Base-by-base conservation (phyloP, 1,140 invertebrate species). In the Neodiprion lecontei region DNA sequence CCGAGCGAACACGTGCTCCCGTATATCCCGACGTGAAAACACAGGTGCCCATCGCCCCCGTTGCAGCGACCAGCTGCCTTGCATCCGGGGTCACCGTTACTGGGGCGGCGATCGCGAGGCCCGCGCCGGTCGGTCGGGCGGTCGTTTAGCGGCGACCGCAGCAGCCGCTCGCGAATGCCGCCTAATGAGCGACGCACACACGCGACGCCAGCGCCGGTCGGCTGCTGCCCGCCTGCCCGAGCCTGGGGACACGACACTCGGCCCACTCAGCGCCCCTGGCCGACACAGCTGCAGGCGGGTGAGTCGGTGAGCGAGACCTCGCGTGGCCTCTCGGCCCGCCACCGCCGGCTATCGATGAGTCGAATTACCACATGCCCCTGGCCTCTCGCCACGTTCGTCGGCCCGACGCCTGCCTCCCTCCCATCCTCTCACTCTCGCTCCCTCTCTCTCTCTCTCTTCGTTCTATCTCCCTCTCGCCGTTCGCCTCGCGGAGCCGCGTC, bases 361-460 rank as follows among this genome's bases (percentile, higher is more conserved):
- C 53, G 53, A 61, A 61, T 61, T 61, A 61, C 53, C 53, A 17
- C 53, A 61, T 12, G n/a, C 53, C 53, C 40, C 73, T 40, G 61
- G 74, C 74, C 68, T 74, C 75, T 68, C 67, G 48, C 72, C 72
- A 50, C 72, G 74, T 72, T 74, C 70, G 53, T 28, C 11, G 71
- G 70, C 69, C 73, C 50, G 72, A 69, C 48, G 28, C 28, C 28
- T 40, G 2, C 28, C 28, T 40, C 28, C 17, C 28, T 67, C 17
- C 48, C 11, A 66, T 17, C 67, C 73, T 74, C 17, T 66, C 72
- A 71, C 69, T 49, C 73, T 76, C 23, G 48, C 65, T 77, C 28
- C 40, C 70, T 65, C 66, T 75, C 67, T 75, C 67, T 50, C 48
- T 2, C 9, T 17, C 11, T 23, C 17, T 61, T n/a, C n/a, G 10